Evolutionary conservation across 2,888 invertebrate species (phyloP), one percentile per base, ranked within the genome.

Genomic region (Polia nebulosa): DNA sequence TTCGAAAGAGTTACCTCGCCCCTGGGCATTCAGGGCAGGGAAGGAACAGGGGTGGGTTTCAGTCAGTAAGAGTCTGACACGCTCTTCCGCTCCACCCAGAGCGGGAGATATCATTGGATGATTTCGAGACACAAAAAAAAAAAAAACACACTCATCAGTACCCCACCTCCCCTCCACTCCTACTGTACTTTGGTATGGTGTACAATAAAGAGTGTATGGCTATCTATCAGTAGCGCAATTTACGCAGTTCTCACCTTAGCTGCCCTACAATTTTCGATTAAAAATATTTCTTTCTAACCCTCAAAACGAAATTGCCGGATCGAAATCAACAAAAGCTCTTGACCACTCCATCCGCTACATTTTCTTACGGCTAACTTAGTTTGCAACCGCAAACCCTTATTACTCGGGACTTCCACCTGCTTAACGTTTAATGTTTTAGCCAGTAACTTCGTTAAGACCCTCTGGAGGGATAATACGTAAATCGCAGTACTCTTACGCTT

Each of bases 381-480:
- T 78, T 59, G 62, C 41, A 47, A 58, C 66, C 78, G n/a, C 55
- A 76, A 72, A 71, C 70, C 78, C 56, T 70, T 64, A 81, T 72
- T 81, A 82, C 78, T 71, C 58, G 47, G 47, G 13, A 47, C 55
- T 51, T 67, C 72, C 72, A 78, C 71, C 78, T 84, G 69, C 55
- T 78, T 71, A 72, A 67, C 64, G 73, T 67, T 75, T 81, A 75
- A 83, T 78, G 71, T 62, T 68, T 66, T 66, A 67, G 63, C 55
- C 57, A 56, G 74, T 81, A 82, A 83, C 82, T 83, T 81, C 20
- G 76, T 83, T 78, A 82, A 83, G 76, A 51, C 78, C 73, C 66
- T 78, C 17, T 51, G 34, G 65, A 69, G 73, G 77, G 84, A 81
- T 81, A 81, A 76, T 78, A 64, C 71, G 67, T 67, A 72, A 73